These are phyloP conservation scores for Drosophila ogumai DNA, from an alignment of 1,140 invertebrate genomes.

Conservation along the genomic window DNA sequence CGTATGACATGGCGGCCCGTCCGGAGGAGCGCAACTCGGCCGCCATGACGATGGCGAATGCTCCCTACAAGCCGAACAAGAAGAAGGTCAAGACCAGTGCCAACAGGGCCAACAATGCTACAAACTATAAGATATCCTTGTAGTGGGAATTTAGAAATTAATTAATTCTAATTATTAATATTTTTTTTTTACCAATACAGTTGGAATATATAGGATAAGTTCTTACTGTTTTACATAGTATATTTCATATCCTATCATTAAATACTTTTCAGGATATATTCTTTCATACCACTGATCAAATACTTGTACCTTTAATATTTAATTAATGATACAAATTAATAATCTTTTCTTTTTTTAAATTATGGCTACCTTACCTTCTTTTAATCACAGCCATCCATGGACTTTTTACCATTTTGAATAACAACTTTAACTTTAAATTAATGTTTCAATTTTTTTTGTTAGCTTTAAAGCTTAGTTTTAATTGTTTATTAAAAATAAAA, in stretches of 20 bases:
- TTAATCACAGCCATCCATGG: too few relatives aligned
- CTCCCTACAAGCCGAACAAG: constrained; percentile 52
- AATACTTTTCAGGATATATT: background rate
- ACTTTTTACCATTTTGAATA: background rate
- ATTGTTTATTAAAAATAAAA: background rate
- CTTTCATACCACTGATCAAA: too few relatives aligned
- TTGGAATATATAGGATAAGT: constrained; percentile 1
- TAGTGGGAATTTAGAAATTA: constrained; percentile 21
- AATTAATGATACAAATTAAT: too few relatives aligned
- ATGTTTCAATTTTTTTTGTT: background rate
- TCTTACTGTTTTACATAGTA: background rate
- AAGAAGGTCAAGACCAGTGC: constrained; percentile 48
- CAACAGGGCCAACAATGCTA: constrained; percentile 43
- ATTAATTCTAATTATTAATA: background rate
- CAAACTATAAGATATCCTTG: constrained; percentile 53
- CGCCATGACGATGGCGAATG: constrained; percentile 24
- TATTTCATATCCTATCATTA: background rate
- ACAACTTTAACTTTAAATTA: background rate
- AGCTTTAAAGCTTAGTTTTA: background rate
- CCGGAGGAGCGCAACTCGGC: constrained; percentile 47
- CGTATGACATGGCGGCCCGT: constrained; percentile 56
- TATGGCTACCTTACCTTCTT: too few relatives aligned
- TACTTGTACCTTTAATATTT: too few relatives aligned
- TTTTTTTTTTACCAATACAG: constrained; percentile 16
- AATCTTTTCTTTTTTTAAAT: too few relatives aligned